A percentile compares a stretch with the other conserved stretches of the same genome.
These are phyloP conservation scores for Forbesichthys agassizii DNA, from an alignment of 2,113 vertebrate genomes.

Conservation along the genomic window DNA sequence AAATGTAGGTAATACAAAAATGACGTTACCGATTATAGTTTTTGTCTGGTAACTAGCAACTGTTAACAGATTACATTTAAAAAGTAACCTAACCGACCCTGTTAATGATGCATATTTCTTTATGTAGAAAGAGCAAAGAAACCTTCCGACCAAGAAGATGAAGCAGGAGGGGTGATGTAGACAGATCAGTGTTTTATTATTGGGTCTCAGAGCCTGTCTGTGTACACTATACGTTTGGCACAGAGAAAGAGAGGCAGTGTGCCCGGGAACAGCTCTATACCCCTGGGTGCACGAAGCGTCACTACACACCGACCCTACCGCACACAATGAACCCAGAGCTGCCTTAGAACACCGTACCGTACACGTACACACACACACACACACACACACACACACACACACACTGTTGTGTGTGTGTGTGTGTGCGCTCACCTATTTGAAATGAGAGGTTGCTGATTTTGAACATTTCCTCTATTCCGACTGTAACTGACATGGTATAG, in stretches of 20 bases:
- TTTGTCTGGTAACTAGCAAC: too few species aligned
- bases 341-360: slow-evolving; percentile 69
- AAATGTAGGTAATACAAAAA: too few species aligned
- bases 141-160: slow-evolving; percentile 6
- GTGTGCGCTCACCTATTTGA: slow-evolving; percentile 15
- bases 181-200: slow-evolving; percentile 89
- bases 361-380: slow-evolving; percentile 23
- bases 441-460: slow-evolving; percentile 71
- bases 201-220: slow-evolving; percentile 87
- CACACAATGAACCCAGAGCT: slow-evolving; percentile 70
- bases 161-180: slow-evolving; percentile 61
- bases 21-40: too few species aligned
- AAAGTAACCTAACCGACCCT: too few species aligned
- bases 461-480: slow-evolving; percentile 54
- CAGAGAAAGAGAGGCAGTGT: slow-evolving; percentile 89
- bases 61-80: too few species aligned
- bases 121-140: too few species aligned
- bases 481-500: slow-evolving; percentile 71
- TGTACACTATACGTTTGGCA: slow-evolving; percentile 99
- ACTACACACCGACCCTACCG: slow-evolving; percentile 86
- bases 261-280: slow-evolving; percentile 79
- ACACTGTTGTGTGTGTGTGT: slow-evolving; percentile 34
- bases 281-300: slow-evolving; percentile 91
- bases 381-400: slow-evolving; percentile 1
- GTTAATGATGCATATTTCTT: too few species aligned